Evolutionary conservation across 1,140 invertebrate genomes (phyloP), one percentile per base, ranked within the genome.

Genomic region (Pseudachorutes palmiensis): DNA sequence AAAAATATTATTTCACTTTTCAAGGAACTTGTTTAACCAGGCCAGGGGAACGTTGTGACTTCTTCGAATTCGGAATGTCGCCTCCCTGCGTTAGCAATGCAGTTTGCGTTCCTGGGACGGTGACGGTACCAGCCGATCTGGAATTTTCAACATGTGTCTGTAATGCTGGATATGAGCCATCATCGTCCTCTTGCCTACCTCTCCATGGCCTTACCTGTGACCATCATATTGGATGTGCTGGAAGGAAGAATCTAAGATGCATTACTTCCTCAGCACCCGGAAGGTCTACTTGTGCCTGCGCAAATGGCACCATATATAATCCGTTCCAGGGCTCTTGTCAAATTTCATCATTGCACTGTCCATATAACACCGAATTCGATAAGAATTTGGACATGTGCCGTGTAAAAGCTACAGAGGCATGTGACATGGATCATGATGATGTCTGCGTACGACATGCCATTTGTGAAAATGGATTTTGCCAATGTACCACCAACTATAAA

Each of bases 61-160:
- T 55, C 24, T 19, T 55, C 24, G 51, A 55, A 12, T 55, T 14
- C 51, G 51, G 51, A 55, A 55, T 55, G 9, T 55, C 51, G 51
- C 51, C 51, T 24, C 51, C 51, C 24, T 55, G 51, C 24, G 51
- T 55, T 55, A 5, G 5, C 12, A 16, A 55, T 26, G 51, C 12
- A 22, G 12, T 26, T 26, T 55, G 51, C 24, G 12, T 55, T 24
- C 9, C 12, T 55, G 24, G 5, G 9, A 26, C 51, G 3, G 51
- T 12, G 12, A 5, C 12, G 9, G 12, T 22, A 16, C n/a, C n/a
- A n/a, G n/a, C n/a, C n/a, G n/a, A n/a, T n/a, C n/a, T n/a, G n/a
- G 51, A 55, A 16, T 55, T 55, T 55, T 9, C 9, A 55, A 24
- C 24, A 5, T 55, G 51, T 22, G 51, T 16, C 24, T 55, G 51